Base-by-base conservation (phyloP, 1,140 invertebrate genomes). In the Drosophila neocordata region DNA sequence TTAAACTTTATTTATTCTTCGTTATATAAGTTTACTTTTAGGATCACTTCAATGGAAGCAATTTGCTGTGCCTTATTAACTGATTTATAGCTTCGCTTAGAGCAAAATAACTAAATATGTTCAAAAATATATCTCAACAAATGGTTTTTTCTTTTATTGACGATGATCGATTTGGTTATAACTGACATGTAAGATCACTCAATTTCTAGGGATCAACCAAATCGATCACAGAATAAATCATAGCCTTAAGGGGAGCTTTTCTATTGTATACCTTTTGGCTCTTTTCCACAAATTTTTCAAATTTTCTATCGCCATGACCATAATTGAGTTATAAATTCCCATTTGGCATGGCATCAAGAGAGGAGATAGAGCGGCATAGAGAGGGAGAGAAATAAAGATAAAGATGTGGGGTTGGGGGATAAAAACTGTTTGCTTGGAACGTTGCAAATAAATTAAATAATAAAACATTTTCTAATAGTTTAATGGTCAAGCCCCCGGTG, bases 311-410 rank as follows among this genome's bases (percentile, higher is more conserved):
- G 27, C 52, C 24, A 27, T 31, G 56, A 63, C 37, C 52, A 70
- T 88, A 88, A 88, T 89, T 88, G 83, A 85, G 81, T 82, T 85
- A 82, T 87, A 87, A 82, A 61, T 74, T 78, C 55, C 24, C 31
- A 9, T 48, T 38, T 38, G 12, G 27, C 27, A 3, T 31, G 27
- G 27, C 27, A 31, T 31, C 27, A 31, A 31, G 27, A 31, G 1
- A 6, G 7, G 27, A 31, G 0, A 7, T 5, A 6, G 27, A 31
- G 27, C 1, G 27, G 7, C 3, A 31, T 3, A 7, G 27, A 31
- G 27, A 31, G 27, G 1, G 6, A 31, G 4, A 7, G 27, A 31
- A 7, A 31, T 31, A 31, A 31, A 31, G 27, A 31, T 5, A 31
- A 7, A 31, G 27, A 31, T 31, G 27, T 31, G 27, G 5, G 1